Base-by-base conservation (phyloP, 2,797 vertebrate species). In the Sebastes itinus region DNA sequence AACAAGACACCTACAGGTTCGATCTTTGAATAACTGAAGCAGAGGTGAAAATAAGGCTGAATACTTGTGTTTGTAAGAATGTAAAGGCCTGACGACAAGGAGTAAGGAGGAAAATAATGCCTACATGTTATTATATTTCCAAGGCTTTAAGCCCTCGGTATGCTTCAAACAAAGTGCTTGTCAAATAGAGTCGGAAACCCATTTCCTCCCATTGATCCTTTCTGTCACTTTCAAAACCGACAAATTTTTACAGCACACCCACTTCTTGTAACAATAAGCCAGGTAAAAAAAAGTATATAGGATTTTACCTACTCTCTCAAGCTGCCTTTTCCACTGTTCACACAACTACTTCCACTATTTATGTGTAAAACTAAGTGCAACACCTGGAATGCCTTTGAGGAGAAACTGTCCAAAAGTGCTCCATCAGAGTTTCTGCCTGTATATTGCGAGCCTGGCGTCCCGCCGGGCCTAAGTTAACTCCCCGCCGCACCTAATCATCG, bases 101-200 rank as follows among this genome's bases (percentile, higher is more conserved):
- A 61, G 72, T 35, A 64, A 30, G 8, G 20, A 62, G 13, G 16
- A 56, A 63, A 85, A 80, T 42, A n/a, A 61, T 18, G 1, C 7
- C 20, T 10, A 2, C n/a, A 22, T 23, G 52, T 27, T 46, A 25
- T 42, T 46, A 62, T 56, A 56, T 56, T 77, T 60, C 18, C 7
- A 16, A 61, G 42, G 58, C 11, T 72, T 46, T 3, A 42, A 64
- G 28, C 2, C 20, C 28, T 64, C 30, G 13, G 54, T 52, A 28
- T 62, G 30, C 30, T 62, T 70, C 13, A 65, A 22, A 49, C 13
- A 28, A 78, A 64, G 23, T 4, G 6, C 18, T 65, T 80, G 65
- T 85, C 32, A 42, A 74, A 71, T 32, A n/a, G 30, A 22, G 4
- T 68, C 52, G 69, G 23, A 69, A 81, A 64, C 42, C 32, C 27